Percentiles rank a stretch among this genome's conserved stretches.
Evolutionary conservation across 2,113 vertebrate genomes (phyloP).

Genomic region (Microtus ochrogaster): DNA sequence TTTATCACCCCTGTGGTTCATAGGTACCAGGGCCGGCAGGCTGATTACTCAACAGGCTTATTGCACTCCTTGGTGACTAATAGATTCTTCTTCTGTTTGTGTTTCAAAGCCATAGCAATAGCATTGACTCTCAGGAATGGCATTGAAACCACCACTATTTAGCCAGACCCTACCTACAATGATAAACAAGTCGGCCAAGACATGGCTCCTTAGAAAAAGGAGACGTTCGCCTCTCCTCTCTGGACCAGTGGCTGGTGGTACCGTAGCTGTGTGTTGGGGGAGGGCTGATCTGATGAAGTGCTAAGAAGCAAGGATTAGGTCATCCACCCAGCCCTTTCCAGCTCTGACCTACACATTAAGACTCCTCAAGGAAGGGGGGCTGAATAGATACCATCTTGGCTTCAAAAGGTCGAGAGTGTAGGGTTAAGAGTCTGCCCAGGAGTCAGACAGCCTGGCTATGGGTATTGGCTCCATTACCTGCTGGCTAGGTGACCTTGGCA

Average conservation of each 20-base stretch:
- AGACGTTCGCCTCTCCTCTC: background rate
- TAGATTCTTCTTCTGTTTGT: conserved; percentile 80
- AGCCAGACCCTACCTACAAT: conserved; percentile 56
- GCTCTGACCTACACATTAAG: conserved; percentile 65
- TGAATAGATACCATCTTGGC: conserved; percentile 72
- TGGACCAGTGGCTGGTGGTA: background rate
- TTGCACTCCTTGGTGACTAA: conserved; percentile 77
- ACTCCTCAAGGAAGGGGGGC: conserved; percentile 47
- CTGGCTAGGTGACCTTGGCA: conserved; percentile 42
- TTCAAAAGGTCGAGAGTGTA: conserved; percentile 30
- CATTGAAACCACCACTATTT: conserved; percentile 75
- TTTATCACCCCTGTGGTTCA: conserved; percentile 61
- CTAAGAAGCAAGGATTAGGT: conserved; percentile 69
- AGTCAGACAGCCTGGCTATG: conserved; percentile 61
- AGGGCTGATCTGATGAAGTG: conserved; percentile 48
- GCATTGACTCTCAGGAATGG: conserved; percentile 59
- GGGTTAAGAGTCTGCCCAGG: background rate
- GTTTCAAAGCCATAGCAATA: conserved; percentile 81
- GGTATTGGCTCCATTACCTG: background rate
- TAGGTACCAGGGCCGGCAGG: conserved; percentile 77
- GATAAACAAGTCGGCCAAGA: conserved; percentile 58
- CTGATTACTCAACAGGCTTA: conserved; percentile 74
- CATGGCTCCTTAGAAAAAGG: conserved; percentile 2
- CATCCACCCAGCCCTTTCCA: conserved; percentile 68
- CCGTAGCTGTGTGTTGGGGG: background rate